phyloP scores from a whole-genome alignment of 2,888 invertebrate species.

The Diarsia rubi region DNA sequence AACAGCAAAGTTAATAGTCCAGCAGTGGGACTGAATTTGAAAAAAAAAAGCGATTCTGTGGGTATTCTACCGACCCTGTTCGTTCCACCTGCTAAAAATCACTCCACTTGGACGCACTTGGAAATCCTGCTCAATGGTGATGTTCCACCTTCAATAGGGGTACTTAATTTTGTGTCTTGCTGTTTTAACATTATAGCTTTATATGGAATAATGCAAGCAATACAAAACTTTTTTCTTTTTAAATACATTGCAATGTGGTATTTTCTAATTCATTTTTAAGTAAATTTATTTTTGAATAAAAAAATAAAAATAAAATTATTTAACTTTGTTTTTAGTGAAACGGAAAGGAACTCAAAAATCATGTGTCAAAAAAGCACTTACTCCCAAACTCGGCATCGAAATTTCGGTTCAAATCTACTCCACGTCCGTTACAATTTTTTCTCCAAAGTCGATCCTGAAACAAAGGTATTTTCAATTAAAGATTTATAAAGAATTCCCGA shows the following conservation, averaged over 20 bases:
- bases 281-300: too few relatives aligned
- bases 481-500: not conserved
- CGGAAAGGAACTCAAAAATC: too few relatives aligned
- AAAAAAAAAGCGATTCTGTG: too few relatives aligned
- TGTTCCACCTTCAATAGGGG: not conserved
- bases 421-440: slow-evolving; percentile 53
- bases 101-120: not conserved
- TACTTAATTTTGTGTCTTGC: not conserved
- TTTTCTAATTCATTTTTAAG: too few relatives aligned
- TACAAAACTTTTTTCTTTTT: too few relatives aligned
- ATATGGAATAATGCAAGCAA: too few relatives aligned
- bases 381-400: slow-evolving; percentile 90
- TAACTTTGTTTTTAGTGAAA: too few relatives aligned
- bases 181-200: not conserved
- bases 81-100: not conserved
- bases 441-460: slow-evolving; percentile 64
- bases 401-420: slow-evolving; percentile 92
- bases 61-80: not conserved
- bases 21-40: too few relatives aligned
- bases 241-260: too few relatives aligned
- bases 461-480: not conserved
- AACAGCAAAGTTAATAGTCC: too few relatives aligned
- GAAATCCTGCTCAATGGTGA: not conserved
- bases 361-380: slow-evolving; percentile 60
- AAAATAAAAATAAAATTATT: too few relatives aligned